Evolutionary conservation across 2,888 invertebrate species (phyloP), one percentile per base, ranked within the genome.

Genomic region (Nomada hirtipes): DNA sequence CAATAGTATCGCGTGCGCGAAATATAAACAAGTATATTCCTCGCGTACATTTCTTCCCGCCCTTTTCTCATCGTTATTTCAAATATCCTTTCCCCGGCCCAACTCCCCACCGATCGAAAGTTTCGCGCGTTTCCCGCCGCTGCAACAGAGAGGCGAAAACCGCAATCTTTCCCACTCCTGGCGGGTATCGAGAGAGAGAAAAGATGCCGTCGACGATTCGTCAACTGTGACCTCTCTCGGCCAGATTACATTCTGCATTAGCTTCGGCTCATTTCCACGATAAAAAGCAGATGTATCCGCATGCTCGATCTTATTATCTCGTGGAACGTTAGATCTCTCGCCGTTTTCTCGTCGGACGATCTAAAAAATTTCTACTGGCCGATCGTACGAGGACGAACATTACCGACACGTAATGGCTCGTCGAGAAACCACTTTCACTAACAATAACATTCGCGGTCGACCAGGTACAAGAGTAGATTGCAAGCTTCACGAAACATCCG

Each of bases 351-450:
- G 29, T 15, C 65, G 7, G 18, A 13, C 50, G 18, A 4, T 20
- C 29, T 23, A 69, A 29, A 59, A 78, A 69, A 75, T 76, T 80
- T 67, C 68, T 71, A 68, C 59, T 15, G 50, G 44, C 13, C 36
- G 47, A 67, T 73, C 64, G 68, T n/a, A 26, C 55, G 67, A 59
- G 63, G 71, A 75, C 59, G 76, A 71, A 69, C 29, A 50, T 44
- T 42, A 2, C 64, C 13, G n/a, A 15, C 23, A 53, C 70, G 52
- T 59, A 65, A 74, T 77, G 71, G 71, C 50, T 15, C 53, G 57
- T 53, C 60, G 68, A 57, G 36, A 20, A 42, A 15, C 42, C 55
- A 67, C 83, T 85, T 87, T 85, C 83, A 85, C 83, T 42, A 23
- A 64, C 83, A 85, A 81, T 42, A 23, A 64, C 57, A 74, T 65